Conservation (phyloP, 2,888 invertebrate species). For the Hyposoter didymator region DNA sequence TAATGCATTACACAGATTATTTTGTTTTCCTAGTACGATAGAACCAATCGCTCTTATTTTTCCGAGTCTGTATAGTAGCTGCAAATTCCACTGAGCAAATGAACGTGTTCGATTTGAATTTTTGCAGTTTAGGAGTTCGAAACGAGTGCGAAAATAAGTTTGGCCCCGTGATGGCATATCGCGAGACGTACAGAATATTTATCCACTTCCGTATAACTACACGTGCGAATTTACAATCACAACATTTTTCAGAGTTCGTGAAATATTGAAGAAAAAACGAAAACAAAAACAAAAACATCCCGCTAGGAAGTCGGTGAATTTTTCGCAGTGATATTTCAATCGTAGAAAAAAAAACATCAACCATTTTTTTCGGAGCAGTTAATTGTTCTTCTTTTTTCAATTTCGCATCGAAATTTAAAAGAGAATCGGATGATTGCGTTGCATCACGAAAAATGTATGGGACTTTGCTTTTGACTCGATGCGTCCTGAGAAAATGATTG, state of each 20-base stretch:
- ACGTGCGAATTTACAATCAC: not conserved
- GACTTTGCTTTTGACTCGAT: not conserved
- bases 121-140: constrained; percentile 8
- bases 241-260: not conserved
- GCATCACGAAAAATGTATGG: not conserved
- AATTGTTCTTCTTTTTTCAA: not conserved
- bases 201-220: not conserved
- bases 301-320: not conserved
- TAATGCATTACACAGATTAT: constrained; percentile 55
- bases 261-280: not conserved
- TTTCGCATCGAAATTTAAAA: not conserved
- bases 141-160: not conserved
- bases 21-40: constrained; percentile 53
- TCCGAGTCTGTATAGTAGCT: constrained; percentile 19
- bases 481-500: constrained; percentile 9
- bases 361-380: not conserved
- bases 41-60: constrained; percentile 25
- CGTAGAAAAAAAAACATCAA: not conserved
- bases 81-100: constrained; percentile 24
- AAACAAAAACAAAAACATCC: not conserved
- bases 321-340: not conserved
- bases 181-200: constrained; percentile 17
- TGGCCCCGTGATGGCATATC: not conserved
- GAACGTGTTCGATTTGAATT: constrained; percentile 42
- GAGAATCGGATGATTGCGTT: not conserved